A percentile compares a stretch with the other conserved stretches of the same genome.
Evolutionary conservation across 2,113 vertebrate species (phyloP).

Genomic region (Eretmochelys imbricata): DNA sequence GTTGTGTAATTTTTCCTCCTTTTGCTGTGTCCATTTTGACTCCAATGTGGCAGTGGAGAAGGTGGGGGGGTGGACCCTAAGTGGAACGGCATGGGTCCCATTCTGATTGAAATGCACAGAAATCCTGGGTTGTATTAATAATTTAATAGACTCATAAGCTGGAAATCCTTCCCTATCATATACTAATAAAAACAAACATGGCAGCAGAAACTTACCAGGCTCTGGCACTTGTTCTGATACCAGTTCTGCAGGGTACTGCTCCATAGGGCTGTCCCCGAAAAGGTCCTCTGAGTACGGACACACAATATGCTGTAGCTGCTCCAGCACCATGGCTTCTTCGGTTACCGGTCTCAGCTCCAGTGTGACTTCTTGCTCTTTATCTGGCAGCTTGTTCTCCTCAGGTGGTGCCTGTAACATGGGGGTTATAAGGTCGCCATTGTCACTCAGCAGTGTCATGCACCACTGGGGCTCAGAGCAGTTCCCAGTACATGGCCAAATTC

Average conservation of each 20-base stretch:
- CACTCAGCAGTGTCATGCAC: not conserved
- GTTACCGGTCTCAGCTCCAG: not conserved
- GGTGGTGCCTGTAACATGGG: not conserved
- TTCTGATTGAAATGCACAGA: not conserved
- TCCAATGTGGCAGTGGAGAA: not conserved
- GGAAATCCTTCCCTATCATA: not conserved
- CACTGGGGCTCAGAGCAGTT: not conserved
- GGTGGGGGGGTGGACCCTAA: no score
- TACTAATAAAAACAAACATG: not conserved
- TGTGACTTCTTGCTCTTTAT: not conserved
- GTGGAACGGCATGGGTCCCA: not conserved
- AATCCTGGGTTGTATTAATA: not conserved
- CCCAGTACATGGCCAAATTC: not conserved
- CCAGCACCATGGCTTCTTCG: not conserved
- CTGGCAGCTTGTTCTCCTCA: not conserved
- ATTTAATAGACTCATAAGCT: not conserved
- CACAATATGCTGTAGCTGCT: not conserved
- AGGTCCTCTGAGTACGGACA: not conserved
- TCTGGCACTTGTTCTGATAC: not conserved
- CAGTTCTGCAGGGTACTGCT: not conserved
- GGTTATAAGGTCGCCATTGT: not conserved
- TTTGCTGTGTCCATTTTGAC: not conserved
- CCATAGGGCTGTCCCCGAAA: not conserved
- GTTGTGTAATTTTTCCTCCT: not conserved
- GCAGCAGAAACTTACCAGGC: not conserved